Base-by-base conservation (phyloP, 2,797 vertebrate species). In the Acipenser oxyrinchus region DNA sequence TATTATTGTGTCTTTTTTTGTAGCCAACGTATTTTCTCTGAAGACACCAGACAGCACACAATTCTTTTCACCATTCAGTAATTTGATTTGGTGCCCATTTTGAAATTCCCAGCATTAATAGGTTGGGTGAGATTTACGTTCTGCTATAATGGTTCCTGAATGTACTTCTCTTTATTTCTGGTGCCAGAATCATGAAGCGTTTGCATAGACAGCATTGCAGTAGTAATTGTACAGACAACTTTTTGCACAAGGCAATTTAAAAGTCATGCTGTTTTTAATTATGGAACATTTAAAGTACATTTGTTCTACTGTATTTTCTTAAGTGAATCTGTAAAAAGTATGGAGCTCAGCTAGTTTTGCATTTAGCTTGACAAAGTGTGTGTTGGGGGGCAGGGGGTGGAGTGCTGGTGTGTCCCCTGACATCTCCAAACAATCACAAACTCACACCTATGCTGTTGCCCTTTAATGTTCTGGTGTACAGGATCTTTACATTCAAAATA, bases 41-140 rank as follows among this genome's bases (percentile, higher is more conserved):
- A 37, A 37, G 37, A 37, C 37, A 55, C 53, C 9, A 10, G 3
- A 55, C n/a, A 55, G 53, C 53, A 55, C 53, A 55, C 53, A 55
- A 10, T 55, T 55, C n/a, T 55, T 55, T 55, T 55, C 7, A 10
- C 4, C 53, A 55, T 55, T 6, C 6, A 10, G 53, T 55, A 55
- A n/a, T 55, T 55, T 55, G 53, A 55, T n/a, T 55, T 55, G 53
- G 53, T 55, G 9, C 53, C 53, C 53, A 55, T 55, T 55, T 55
- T 9, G 8, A 55, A 55, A 55, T 55, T 55, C 52, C 52, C 52
- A 55, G 52, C 52, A 55, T 8, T 55, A 55, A 55, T 55, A 9
- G 52, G 8, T 55, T 8, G 52, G 52, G 52, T 55, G 52, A 55
- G 52, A 55, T 55, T 55, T 55, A 9, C 52, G 5, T 12, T 55